Base-by-base conservation (phyloP, 2,888 invertebrate species). In the Syritta pipiens region DNA sequence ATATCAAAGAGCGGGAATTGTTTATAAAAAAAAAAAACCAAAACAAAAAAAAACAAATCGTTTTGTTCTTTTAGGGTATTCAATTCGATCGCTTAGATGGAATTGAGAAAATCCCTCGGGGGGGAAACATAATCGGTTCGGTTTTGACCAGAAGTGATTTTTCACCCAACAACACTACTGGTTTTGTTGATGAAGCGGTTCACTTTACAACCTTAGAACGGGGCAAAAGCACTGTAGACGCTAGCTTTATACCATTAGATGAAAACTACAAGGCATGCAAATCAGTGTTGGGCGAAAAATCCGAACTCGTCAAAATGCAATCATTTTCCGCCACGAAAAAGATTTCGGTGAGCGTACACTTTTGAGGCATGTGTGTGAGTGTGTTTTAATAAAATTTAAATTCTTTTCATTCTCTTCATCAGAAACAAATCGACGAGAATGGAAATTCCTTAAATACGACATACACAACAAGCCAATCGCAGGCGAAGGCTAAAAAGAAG, bases 401-500 rank as follows among this genome's bases (percentile, higher is more conserved):
- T 12, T 42, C 49, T n/a, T 71, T 55, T 55, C 55, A 30, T 63
- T 82, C 81, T 82, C 91, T 90, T 62, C 89, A 92, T 91, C 94
- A 88, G 85, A 87, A 87, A 46, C 86, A 93, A 81, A 90, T 93
- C 77, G 95, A 95, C 89, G 95, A 95, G 89, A 95, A 95, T 86
- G 94, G 94, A 76, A 95, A 95, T 87, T 91, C 94, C 30, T 89
- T 95, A 10, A 83, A 83, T 62, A 86, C 86, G 28, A 74, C 77
- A 6, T 76, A 81, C 59, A 84, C 72, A 91, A 91, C 89, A 90
- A 87, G 81, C 85, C 89, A 81, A 88, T 92, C 87, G 91, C 92
- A 87, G 92, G 92, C 90, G 92, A 92, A 89, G 90, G 90, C 81
- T 89, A 91, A 84, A 90, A 91, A 89, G 90, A 92, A 89, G 90